Evolutionary conservation across 2,888 invertebrate species (phyloP).

Genomic region (Drosophila greeni): DNA sequence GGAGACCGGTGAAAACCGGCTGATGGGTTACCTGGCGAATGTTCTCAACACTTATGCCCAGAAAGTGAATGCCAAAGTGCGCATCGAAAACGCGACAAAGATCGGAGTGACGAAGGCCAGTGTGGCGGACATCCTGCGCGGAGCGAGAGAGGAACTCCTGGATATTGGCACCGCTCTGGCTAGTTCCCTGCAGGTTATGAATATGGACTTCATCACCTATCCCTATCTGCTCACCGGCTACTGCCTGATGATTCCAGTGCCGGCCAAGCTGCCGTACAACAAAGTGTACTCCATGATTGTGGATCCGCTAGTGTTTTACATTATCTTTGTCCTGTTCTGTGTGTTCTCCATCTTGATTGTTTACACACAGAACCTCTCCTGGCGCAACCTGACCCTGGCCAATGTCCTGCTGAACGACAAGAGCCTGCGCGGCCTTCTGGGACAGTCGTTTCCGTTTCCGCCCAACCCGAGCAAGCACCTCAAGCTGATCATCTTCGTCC

Average conservation of each 20-base stretch:
- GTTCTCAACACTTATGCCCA: constrained; percentile 47
- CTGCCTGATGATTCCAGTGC: constrained; percentile 59
- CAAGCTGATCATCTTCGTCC: constrained; percentile 46
- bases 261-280: constrained; percentile 34
- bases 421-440: constrained; percentile 58
- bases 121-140: not conserved
- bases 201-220: constrained; percentile 37
- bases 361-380: constrained; percentile 46
- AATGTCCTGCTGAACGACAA: constrained; percentile 59
- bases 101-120: not conserved
- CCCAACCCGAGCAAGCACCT: constrained; percentile 19
- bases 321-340: constrained; percentile 33
- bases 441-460: constrained; percentile 54
- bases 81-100: not conserved
- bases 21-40: constrained; percentile 47
- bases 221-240: constrained; percentile 43
- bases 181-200: not conserved
- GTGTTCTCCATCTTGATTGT: constrained; percentile 50
- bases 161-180: constrained; percentile 40
- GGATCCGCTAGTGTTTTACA: constrained; percentile 25
- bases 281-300: constrained; percentile 49
- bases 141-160: constrained; percentile 7
- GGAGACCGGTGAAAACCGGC: constrained; percentile 5
- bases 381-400: constrained; percentile 33
- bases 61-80: constrained; percentile 54